Evolutionary conservation across 2,888 invertebrate genomes (phyloP), one percentile per base, ranked within the genome.

Genomic region (Serripes groenlandicus): DNA sequence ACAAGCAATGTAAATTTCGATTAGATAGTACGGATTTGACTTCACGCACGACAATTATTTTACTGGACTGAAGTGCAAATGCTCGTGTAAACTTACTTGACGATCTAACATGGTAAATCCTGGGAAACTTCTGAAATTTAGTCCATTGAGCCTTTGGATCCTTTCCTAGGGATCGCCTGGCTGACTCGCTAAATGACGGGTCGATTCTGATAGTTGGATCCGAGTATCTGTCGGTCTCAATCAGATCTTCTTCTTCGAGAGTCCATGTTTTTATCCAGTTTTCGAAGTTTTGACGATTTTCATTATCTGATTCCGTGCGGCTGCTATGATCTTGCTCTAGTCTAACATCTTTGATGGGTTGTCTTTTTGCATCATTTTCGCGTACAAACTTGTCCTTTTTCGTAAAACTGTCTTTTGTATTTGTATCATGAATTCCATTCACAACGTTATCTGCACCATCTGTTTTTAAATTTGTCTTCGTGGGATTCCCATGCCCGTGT

Each of bases 191-290:
- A 18, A 66, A 26, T 7, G 37, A 66, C 7, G 66, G 66, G 21
- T 66, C 66, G 42, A 66, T 42, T 28, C 66, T 4, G 26, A 66
- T 66, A 9, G 66, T 66, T 5, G 66, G 42, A 26, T 66, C 66
- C 2, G 28, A 9, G 32, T 23, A 26, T 23, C 7, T 15, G 5
- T 11, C 26, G 7, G 15, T 66, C 21, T 42, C 66, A 26, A 42
- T 11, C 42, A 66, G 26, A 26, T 66, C 66, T 23, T 66, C 66
- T 26, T 66, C 37, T 35, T 26, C n/a, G 4, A 66, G 18, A n/a
- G 42, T 35, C 66, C 66, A 66, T 1, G 26, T 26, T 1, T 26
- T 26, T 9, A 15, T 42, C 66, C 66, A 66, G 9, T 37, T 23
- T 7, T 42, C 28, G 1, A 23, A 26, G n/a, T n/a, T n/a, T n/a